Conservation (phyloP, 2,888 invertebrate species). For the Cancer borealis region DNA sequence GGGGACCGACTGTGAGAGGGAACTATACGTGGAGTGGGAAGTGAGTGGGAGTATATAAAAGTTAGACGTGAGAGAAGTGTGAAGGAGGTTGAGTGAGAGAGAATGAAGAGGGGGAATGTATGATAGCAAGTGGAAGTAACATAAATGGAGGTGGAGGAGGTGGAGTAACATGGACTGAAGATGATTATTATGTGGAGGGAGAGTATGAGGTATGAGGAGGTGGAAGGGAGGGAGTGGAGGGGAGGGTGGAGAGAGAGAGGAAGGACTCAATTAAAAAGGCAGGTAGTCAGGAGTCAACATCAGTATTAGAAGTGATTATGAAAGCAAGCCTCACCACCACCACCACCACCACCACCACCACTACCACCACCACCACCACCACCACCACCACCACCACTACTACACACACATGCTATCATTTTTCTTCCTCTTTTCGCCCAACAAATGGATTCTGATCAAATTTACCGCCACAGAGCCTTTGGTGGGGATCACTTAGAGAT, state of each 20-base stretch:
- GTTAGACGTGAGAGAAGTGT: too few relatives aligned
- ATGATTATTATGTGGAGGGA: too few relatives aligned
- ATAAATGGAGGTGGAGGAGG: too few relatives aligned
- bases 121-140: too few relatives aligned
- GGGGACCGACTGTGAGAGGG: not conserved
- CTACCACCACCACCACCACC: not conserved
- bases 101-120: not conserved
- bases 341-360: constrained; percentile 1
- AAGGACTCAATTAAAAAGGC: not conserved
- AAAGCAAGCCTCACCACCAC: not conserved
- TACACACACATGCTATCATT: not conserved
- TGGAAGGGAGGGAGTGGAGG: not conserved
- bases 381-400: not conserved
- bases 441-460: constrained; percentile 25
- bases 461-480: not conserved
- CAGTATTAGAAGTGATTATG: not conserved
- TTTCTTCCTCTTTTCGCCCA: not conserved
- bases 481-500: not conserved
- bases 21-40: too few relatives aligned
- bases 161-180: too few relatives aligned
- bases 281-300: not conserved
- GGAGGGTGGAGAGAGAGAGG: not conserved
- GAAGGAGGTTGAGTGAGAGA: not conserved
- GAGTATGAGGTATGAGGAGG: not conserved
- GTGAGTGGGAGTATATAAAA: too few relatives aligned